phyloP scores from a whole-genome alignment of 2,113 vertebrate species.

The Ancistrus triradiatus region DNA sequence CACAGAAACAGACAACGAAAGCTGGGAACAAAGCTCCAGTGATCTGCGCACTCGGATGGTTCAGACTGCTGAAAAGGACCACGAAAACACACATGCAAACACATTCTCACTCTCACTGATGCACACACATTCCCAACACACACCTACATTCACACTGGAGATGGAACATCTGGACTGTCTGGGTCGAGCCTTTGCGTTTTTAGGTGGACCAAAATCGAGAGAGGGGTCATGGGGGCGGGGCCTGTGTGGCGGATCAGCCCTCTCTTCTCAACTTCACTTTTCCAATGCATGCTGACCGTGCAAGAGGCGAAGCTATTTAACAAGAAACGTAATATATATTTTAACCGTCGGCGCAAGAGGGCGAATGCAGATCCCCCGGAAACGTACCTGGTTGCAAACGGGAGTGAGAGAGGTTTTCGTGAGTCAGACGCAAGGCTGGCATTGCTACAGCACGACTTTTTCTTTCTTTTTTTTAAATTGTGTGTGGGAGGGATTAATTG shows the following conservation, averaged over 20 bases:
- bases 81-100: constrained; percentile 28
- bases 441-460: constrained; percentile 77
- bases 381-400: neutral
- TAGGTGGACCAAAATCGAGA: constrained; percentile 73
- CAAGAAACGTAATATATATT: constrained; percentile 66
- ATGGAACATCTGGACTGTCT: constrained; percentile 69
- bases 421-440: constrained; percentile 47
- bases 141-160: constrained; percentile 62
- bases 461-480: constrained; percentile 64
- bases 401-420: constrained; percentile 30
- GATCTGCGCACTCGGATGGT: constrained; percentile 60
- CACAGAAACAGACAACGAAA: constrained; percentile 96
- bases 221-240: constrained; percentile 16
- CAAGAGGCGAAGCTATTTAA: constrained; percentile 77
- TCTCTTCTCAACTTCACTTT: constrained; percentile 62
- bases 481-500: constrained; percentile 30
- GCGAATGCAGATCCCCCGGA: constrained; percentile 3
- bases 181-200: constrained; percentile 68
- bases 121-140: constrained; percentile 51
- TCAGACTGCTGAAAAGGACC: constrained; percentile 56
- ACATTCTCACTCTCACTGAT: constrained; percentile 34
- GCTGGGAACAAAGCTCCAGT: constrained; percentile 96
- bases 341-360: constrained; percentile 64
- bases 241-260: neutral
- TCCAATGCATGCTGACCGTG: constrained; percentile 78